Base-by-base conservation (phyloP, 2,888 invertebrate genomes). In the Noctua comes region DNA sequence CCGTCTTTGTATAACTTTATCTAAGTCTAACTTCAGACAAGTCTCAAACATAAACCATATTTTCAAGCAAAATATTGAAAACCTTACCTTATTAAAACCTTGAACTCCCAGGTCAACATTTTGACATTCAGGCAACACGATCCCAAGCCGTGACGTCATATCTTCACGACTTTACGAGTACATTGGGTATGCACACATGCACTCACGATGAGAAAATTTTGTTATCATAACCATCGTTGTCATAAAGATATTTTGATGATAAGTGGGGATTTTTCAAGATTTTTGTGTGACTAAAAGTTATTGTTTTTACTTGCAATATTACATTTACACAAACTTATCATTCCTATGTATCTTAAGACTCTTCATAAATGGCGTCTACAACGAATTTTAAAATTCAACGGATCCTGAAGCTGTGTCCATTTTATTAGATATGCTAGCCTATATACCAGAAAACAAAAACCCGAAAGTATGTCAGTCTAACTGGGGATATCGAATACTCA, bases 231-330 rank as follows among this genome's bases (percentile, higher is more conserved):
- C 65, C 78, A 88, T 88, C 87, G 62, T 66, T 65, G 78, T 84
- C 82, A 76, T 86, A 84, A 88, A 87, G 77, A 87, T 87, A 88
- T 88, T 87, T 77, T 77, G 43, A 74, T 78, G 77, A 73, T 76
- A 85, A 24, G 48, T 71, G 1, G n/a, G 40, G 24, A 27, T 66
- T 75, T 71, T 76, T 65, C 3, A 46, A 36, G 2, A 0, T 21
- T 74, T 65, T 68, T 79, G n/a, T 73, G 18, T 24, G 59, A 18
- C 16, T 43, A 27, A 13, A 54, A 64, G 24, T 65, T 57, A 31
- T 73, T 57, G 57, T 36, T 43, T 1, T 13, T 59, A 36, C 36
- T 36, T 46, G 21, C n/a, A 43, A 46, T 43, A 54, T 24, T 7
- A 73, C 1, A 16, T 66, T n/a, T 8, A n/a, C n/a, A n/a, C n/a